Conservation (phyloP, 2,888 invertebrate genomes). For the Tricholauxania praeusta region DNA sequence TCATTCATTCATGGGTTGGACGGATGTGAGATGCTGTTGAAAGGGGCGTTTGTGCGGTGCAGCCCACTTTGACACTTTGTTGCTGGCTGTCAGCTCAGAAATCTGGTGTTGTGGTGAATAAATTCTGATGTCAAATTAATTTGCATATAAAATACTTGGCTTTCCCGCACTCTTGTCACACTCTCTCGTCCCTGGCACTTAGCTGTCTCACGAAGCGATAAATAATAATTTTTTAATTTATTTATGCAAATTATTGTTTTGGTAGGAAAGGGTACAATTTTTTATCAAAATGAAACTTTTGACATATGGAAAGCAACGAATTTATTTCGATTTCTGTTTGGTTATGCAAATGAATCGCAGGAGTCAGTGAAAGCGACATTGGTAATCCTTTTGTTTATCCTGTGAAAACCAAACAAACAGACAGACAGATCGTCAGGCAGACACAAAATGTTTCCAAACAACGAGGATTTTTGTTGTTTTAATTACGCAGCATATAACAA, state of each 20-base stretch:
- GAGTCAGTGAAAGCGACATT: slow-evolving; percentile 47
- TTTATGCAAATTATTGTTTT: slow-evolving; percentile 59
- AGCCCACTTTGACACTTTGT: slow-evolving; percentile 22
- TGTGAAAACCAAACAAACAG: slow-evolving; percentile 25
- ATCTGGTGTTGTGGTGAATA: neutral
- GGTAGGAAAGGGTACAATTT: neutral
- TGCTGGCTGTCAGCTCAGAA: slow-evolving; percentile 2
- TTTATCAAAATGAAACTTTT: neutral
- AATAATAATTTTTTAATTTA: slow-evolving; percentile 55
- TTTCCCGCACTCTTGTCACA: neutral
- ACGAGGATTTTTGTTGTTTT: neutral
- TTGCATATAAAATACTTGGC: slow-evolving; percentile 27
- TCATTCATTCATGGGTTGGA: neutral
- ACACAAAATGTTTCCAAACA: neutral
- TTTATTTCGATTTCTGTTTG: slow-evolving; percentile 44
- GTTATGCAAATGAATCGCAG: slow-evolving; percentile 61
- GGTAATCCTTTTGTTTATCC: slow-evolving; percentile 47
- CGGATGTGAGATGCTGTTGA: neutral
- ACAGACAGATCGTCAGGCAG: neutral
- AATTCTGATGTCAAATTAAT: slow-evolving; percentile 10
- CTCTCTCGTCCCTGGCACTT: neutral
- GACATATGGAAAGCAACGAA: neutral
- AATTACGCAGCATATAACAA: slow-evolving; percentile 26
- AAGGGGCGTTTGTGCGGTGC: slow-evolving; percentile 4
- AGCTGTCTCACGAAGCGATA: slow-evolving; percentile 9